phyloP scores from a whole-genome alignment of 2,888 invertebrate genomes.

The Chloroclystis v-ata region DNA sequence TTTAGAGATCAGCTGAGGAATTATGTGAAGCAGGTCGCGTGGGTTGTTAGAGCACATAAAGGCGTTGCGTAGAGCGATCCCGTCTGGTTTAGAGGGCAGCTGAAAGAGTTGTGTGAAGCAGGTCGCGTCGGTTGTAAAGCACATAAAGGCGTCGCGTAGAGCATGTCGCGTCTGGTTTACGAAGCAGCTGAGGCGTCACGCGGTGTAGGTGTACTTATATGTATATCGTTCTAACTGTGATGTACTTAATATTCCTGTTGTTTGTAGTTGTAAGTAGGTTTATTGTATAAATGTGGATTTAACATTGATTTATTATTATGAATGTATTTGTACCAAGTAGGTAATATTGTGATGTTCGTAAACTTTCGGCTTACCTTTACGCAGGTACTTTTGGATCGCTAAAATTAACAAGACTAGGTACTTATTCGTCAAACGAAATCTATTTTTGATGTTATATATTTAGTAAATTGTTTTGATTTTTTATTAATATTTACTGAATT shows the following conservation, averaged over 20 bases:
- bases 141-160: no score
- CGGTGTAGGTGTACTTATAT: no score
- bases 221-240: not conserved
- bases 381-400: not conserved
- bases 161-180: no score
- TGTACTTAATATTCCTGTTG: not conserved
- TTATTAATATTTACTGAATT: not conserved
- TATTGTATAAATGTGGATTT: not conserved
- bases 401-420: not conserved
- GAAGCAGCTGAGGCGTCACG: no score
- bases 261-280: not conserved
- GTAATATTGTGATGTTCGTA: conserved; percentile 4
- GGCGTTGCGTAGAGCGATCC: no score
- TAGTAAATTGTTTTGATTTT: not conserved
- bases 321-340: not conserved
- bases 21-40: no score
- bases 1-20: no score
- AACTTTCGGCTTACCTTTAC: not conserved
- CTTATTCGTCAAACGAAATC: conserved; percentile 8
- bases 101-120: no score
- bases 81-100: no score
- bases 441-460: conserved; percentile 11
- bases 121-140: no score
- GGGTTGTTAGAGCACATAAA: no score
- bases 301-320: not conserved